Base-by-base conservation (phyloP, 2,888 invertebrate species). In the Netelia fuscicornis region DNA sequence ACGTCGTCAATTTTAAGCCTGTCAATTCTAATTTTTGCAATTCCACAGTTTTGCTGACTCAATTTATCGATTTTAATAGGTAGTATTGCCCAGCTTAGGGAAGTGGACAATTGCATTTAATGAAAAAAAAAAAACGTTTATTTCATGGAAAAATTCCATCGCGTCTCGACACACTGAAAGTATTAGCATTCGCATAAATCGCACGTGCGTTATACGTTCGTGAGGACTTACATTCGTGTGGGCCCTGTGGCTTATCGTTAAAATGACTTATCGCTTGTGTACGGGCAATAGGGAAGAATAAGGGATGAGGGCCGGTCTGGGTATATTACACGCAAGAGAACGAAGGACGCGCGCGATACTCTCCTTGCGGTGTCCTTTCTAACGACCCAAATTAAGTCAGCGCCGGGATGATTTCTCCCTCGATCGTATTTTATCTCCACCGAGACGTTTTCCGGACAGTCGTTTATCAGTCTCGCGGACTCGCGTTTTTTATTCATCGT, bases 221-320 rank as follows among this genome's bases (percentile, higher is more conserved):
- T 86, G 81, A 86, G 86, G 87, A 83, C 86, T 85, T 79, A 54
- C 25, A 71, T 76, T 83, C 86, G 70, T 52, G 77, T 54, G 83
- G 80, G 81, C 80, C 67, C 62, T 54, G 75, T 30, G 87, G 89
- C 91, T 92, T 92, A 92, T 93, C 91, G 90, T 89, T 89, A 87
- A 89, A 91, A 92, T 92, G 92, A 92, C 91, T 91, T 92, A 92
- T 92, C 91, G 92, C 88, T 89, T 83, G 86, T 86, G 87, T 87
- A 89, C 37, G 44, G 56, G 23, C 23, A 62, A 52, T 60, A 56
- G 42, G 52, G 48, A n/a, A 52, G 62, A 56, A 44, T 20, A 64
- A 60, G 65, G 30, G n/a, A 58, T 6, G n/a, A 13, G 13, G 71
- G 30, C 30, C 30, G 30, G 5, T 0, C 30, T 5, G 30, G 30